Evolutionary conservation across 92 coral and sea anemone species (phyloP).

Genomic region (Anthopleura xanthogrammica): DNA sequence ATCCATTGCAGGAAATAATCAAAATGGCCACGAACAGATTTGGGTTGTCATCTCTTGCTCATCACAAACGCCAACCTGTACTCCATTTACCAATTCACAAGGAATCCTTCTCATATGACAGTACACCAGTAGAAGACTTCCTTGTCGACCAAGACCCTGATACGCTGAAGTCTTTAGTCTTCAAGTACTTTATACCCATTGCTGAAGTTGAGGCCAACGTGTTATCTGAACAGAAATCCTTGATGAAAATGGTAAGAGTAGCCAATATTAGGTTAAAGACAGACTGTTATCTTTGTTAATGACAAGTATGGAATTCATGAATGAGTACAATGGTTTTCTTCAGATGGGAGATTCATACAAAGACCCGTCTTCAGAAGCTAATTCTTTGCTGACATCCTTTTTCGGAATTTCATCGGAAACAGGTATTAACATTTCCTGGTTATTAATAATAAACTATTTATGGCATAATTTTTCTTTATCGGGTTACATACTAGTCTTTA

Average conservation of each 20-base stretch:
- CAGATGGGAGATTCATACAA: background rate
- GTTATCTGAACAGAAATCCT: background rate
- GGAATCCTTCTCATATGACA: conserved; percentile 7
- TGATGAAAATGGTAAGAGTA: background rate
- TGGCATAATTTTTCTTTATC: background rate
- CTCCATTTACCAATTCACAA: background rate
- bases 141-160: conserved; percentile 12
- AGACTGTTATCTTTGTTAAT: too few species aligned
- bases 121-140: conserved; percentile 20
- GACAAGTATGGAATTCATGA: too few species aligned
- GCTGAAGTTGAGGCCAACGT: conserved; percentile 16
- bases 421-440: background rate
- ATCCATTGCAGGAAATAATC: background rate
- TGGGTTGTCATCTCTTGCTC: background rate
- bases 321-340: too few species aligned
- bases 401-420: conserved; percentile 12
- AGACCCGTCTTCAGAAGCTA: background rate
- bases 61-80: background rate
- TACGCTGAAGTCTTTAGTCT: conserved; percentile 14
- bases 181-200: conserved; percentile 17
- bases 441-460: too few species aligned
- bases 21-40: conserved; percentile 9
- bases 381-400: background rate
- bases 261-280: too few species aligned
- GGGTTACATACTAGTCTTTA: too few species aligned